These are phyloP conservation scores for Umimayanthus kanabou DNA, from an alignment of 92 coral and sea anemone genomes.

Conservation along the genomic window DNA sequence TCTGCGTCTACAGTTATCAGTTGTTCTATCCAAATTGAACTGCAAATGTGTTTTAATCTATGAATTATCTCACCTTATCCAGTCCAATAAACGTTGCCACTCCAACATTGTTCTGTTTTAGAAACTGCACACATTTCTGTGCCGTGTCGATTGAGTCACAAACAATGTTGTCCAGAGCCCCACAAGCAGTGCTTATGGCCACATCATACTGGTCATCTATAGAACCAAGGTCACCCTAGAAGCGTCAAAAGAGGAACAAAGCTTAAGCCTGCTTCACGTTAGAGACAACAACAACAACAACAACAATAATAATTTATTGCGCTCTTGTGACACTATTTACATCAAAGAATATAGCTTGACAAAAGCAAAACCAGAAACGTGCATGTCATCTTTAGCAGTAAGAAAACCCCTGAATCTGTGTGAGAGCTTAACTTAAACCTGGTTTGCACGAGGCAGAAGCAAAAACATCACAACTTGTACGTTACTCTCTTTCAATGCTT, in stretches of 20 bases:
- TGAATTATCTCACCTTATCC: conserved; percentile 71
- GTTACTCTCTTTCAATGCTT: too few species aligned
- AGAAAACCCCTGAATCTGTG: neutral
- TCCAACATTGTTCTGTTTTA: conserved; percentile 84
- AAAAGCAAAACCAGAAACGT: too few species aligned
- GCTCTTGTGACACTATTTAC: too few species aligned
- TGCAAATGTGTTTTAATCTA: too few species aligned
- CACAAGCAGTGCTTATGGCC: conserved; percentile 97
- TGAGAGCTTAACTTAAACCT: neutral
- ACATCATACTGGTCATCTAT: conserved; percentile 98
- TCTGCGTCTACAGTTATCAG: too few species aligned
- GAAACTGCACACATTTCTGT: conserved; percentile 85
- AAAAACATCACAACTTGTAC: too few species aligned
- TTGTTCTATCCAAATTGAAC: too few species aligned
- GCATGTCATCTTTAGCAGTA: neutral
- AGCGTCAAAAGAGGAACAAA: neutral
- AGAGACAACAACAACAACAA: too few species aligned
- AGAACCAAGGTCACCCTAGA: conserved; percentile 97
- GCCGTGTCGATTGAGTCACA: conserved; percentile 99
- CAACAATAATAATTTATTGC: too few species aligned
- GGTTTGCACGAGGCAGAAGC: neutral
- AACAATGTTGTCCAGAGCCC: conserved; percentile 90
- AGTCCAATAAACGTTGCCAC: conserved; percentile 93
- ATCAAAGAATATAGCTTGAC: too few species aligned
- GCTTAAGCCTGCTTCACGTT: neutral